Evolutionary conservation across 2,113 vertebrate species (phyloP).

Genomic region (Cavia porcellus): DNA sequence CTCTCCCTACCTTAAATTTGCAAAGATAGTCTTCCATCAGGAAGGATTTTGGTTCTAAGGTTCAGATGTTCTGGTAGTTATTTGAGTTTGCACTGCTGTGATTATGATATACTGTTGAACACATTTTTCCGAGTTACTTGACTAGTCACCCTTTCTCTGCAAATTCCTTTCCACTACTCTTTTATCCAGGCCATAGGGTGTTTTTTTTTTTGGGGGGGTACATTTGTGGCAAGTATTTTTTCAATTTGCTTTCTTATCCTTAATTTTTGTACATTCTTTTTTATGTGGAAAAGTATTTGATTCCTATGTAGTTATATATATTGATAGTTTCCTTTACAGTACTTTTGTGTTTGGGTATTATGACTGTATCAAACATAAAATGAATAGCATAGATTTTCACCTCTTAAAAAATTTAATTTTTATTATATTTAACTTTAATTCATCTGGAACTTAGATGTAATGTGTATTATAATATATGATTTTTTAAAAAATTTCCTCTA

Average conservation of each 20-base stretch:
- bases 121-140: background rate
- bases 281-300: background rate
- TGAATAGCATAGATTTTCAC: background rate
- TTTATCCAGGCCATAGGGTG: background rate
- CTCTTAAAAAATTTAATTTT: constrained; percentile 14
- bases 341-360: background rate
- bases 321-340: background rate
- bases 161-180: background rate
- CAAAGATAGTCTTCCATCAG: background rate
- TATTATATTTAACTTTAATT: constrained; percentile 1
- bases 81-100: background rate
- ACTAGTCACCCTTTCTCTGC: background rate
- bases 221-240: background rate
- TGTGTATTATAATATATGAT: background rate
- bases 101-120: no score
- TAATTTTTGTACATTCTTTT: constrained; percentile 18
- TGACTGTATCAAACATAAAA: background rate
- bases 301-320: constrained; percentile 14
- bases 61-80: background rate
- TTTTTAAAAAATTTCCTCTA: background rate
- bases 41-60: background rate
- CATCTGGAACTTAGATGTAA: background rate
- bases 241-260: background rate
- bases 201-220: background rate
- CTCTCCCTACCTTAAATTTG: background rate